Conservation (phyloP, 2,797 vertebrate species). For the Decapterus maruadsi region DNA sequence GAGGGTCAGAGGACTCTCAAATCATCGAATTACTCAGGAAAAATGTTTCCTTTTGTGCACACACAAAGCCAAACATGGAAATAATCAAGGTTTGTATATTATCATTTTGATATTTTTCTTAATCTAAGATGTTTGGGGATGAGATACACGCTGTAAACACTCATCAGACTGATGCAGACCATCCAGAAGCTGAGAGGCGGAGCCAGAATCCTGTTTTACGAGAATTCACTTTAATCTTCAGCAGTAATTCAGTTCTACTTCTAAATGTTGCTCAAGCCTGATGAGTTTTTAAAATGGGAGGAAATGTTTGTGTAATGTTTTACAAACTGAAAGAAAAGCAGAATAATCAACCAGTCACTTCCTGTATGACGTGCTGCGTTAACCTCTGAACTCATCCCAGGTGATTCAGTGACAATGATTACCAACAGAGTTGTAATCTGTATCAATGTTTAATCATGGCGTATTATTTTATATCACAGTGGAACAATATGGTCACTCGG, state of each 20-base stretch:
- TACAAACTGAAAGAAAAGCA: neutral
- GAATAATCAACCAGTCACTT: neutral
- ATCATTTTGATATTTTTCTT: neutral
- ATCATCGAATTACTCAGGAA: no score
- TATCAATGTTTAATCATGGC: neutral
- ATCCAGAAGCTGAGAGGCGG: neutral
- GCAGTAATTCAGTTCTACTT: neutral
- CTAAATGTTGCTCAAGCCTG: neutral
- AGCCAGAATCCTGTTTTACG: neutral
- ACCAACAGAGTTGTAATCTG: neutral
- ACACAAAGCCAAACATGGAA: neutral
- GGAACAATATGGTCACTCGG: neutral
- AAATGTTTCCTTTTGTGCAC: no score
- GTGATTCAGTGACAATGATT: neutral
- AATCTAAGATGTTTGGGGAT: no score
- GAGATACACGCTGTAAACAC: neutral
- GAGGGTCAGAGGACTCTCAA: neutral
- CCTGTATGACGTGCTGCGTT: neutral
- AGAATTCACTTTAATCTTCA: neutral
- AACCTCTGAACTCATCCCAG: neutral
- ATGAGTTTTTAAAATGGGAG: neutral
- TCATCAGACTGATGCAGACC: constrained; percentile 7
- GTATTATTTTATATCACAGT: no score
- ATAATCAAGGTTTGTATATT: neutral
- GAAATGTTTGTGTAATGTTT: no score